These are phyloP conservation scores for Aphidoletes aphidimyza DNA, from an alignment of 2,888 invertebrate genomes.

Conservation along the genomic window DNA sequence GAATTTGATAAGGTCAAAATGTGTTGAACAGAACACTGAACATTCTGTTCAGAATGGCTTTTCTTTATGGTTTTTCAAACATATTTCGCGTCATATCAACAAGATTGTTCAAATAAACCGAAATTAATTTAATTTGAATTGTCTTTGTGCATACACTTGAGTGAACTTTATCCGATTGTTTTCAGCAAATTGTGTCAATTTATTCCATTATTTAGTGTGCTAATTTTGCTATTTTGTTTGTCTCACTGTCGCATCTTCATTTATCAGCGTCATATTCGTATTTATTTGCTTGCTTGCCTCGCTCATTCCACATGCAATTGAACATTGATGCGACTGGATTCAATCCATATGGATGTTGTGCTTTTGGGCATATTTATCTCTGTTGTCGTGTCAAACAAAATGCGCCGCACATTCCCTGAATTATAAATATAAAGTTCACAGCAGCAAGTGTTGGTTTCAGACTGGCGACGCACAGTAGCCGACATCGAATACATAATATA, in stretches of 20 bases:
- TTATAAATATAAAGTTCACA: background rate
- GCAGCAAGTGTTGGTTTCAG: no score
- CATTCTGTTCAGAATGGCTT: no score
- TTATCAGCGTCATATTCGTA: background rate
- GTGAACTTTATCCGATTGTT: background rate
- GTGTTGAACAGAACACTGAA: no score
- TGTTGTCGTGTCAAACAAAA: background rate
- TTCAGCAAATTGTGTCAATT: background rate
- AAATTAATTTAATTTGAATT: background rate
- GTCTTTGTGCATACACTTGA: background rate
- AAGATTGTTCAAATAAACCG: background rate
- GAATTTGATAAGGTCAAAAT: no score
- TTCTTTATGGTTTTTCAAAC: no score
- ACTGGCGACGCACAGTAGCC: no score
- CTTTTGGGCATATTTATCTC: background rate
- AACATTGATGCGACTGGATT: no score
- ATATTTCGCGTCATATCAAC: no score
- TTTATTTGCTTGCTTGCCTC: background rate
- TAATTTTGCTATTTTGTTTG: background rate
- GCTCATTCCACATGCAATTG: background rate
- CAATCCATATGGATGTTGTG: background rate
- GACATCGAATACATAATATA: no score
- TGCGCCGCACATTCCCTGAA: background rate
- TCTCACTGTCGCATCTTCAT: background rate
- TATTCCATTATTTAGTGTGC: constrained; percentile 3